These are phyloP conservation scores for Xylophagus ater DNA, from an alignment of 2,888 invertebrate genomes.

Conservation along the genomic window DNA sequence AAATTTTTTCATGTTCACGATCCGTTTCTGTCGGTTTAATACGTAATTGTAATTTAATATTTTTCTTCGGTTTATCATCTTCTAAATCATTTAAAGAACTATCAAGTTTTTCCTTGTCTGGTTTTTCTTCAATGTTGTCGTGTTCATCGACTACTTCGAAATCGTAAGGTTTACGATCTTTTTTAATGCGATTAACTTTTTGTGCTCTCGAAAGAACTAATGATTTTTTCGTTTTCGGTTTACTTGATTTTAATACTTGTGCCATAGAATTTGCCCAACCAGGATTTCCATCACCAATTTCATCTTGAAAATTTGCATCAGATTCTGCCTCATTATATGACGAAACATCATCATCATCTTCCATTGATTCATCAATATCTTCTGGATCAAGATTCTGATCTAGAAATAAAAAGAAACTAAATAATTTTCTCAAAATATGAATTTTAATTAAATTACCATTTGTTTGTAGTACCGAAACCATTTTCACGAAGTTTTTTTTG, in stretches of 20 bases:
- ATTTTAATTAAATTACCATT: too few species aligned
- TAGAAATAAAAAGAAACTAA: too few species aligned
- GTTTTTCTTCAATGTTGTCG: slow-evolving; percentile 42
- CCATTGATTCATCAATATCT: too few species aligned
- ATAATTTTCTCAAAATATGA: too few species aligned
- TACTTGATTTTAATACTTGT: slow-evolving; percentile 63
- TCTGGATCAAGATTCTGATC: too few species aligned
- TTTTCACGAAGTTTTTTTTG: too few species aligned
- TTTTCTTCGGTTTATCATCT: slow-evolving; percentile 41
- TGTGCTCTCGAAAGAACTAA: slow-evolving; percentile 71
- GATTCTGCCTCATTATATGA: too few species aligned
- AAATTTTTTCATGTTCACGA: slow-evolving; percentile 60
- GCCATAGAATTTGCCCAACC: slow-evolving; percentile 77
- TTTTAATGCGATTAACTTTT: slow-evolving; percentile 47
- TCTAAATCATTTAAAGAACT: slow-evolving; percentile 16
- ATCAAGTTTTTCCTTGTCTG: slow-evolving; percentile 24
- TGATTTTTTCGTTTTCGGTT: slow-evolving; percentile 63
- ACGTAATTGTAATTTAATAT: slow-evolving; percentile 42
- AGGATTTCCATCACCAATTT: slow-evolving; percentile 41
- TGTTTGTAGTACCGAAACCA: too few species aligned
- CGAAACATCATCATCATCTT: too few species aligned
- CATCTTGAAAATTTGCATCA: too few species aligned
- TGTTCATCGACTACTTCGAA: slow-evolving; percentile 59
- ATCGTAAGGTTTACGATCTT: slow-evolving; percentile 41
- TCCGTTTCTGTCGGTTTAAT: slow-evolving; percentile 66